phyloP scores from a whole-genome alignment of 2,888 invertebrate genomes.

The Sarcophaga subvicina region DNA sequence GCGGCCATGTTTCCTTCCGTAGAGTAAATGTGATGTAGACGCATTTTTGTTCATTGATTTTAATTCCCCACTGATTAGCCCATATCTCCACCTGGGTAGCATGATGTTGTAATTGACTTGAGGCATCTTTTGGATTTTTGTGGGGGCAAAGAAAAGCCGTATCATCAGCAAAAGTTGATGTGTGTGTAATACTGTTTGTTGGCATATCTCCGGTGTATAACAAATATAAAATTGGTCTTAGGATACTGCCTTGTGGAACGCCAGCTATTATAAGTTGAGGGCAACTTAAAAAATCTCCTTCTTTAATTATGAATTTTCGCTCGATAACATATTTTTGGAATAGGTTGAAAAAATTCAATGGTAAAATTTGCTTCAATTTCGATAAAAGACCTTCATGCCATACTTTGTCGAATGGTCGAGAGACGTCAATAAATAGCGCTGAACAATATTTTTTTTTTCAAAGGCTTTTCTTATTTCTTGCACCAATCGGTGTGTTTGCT shows the following conservation, averaged over 20 bases:
- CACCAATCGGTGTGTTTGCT: too few relatives aligned
- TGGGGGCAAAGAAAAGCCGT: too few relatives aligned
- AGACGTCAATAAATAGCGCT: too few relatives aligned
- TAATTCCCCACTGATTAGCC: neutral
- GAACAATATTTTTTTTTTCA: too few relatives aligned
- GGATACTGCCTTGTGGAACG: neutral
- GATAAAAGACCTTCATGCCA: neutral
- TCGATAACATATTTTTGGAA: neutral
- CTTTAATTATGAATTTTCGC: neutral
- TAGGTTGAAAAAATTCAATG: neutral
- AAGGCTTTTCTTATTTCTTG: neutral
- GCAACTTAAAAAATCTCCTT: neutral
- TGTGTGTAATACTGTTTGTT: neutral
- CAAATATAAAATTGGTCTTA: slow-evolving; percentile 1
- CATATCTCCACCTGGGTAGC: neutral
- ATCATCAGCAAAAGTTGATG: neutral
- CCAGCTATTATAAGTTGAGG: neutral
- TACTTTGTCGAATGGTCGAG: too few relatives aligned
- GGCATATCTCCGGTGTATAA: slow-evolving; percentile 6
- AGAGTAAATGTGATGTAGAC: neutral
- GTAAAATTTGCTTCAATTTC: neutral
- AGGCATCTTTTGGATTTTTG: neutral
- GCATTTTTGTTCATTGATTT: neutral
- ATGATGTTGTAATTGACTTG: neutral
- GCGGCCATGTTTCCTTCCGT: neutral